Evolutionary conservation across 2,888 invertebrate species (phyloP).

Genomic region (Dorcus parallelipipedus): DNA sequence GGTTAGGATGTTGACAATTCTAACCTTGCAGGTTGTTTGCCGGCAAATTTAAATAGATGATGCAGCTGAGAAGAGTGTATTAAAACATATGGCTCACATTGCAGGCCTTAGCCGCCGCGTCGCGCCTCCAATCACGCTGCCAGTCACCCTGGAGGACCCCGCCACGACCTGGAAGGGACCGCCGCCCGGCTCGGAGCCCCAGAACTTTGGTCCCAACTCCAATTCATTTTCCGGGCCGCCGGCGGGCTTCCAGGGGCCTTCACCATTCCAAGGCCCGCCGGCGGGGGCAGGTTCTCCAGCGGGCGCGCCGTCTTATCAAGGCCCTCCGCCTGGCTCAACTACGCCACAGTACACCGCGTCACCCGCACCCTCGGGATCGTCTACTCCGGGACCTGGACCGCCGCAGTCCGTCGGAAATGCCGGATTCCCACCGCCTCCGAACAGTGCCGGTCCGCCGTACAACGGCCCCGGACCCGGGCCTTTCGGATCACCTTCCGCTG

Average conservation of each 20-base stretch:
- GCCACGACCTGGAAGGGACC: constrained; percentile 75
- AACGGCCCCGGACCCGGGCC: constrained; percentile 68
- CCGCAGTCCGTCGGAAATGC: constrained; percentile 52
- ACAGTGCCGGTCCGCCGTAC: constrained; percentile 64
- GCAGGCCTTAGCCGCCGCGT: constrained; percentile 83
- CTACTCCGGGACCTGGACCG: constrained; percentile 74
- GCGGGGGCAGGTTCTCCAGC: constrained; percentile 74
- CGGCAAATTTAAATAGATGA: constrained; percentile 8
- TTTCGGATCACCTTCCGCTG: constrained; percentile 64
- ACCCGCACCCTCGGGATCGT: constrained; percentile 77
- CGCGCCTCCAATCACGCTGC: constrained; percentile 62
- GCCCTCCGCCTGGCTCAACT: constrained; percentile 68
- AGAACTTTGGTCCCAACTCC: constrained; percentile 62
- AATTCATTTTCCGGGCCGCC: constrained; percentile 61
- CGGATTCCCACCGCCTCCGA: constrained; percentile 56
- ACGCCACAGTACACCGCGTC: constrained; percentile 84
- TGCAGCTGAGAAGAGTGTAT: constrained; percentile 51
- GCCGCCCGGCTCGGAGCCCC: constrained; percentile 62
- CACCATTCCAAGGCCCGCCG: constrained; percentile 65
- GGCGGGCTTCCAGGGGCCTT: constrained; percentile 52
- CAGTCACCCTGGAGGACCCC: constrained; percentile 73
- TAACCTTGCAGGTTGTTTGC: constrained; percentile 35
- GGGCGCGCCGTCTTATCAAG: constrained; percentile 50
- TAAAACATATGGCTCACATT: constrained; percentile 54
- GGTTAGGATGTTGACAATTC: constrained; percentile 38